phyloP scores from a whole-genome alignment of 64 coral and sea anemone species.

The Dendrophyllia cribrosa region DNA sequence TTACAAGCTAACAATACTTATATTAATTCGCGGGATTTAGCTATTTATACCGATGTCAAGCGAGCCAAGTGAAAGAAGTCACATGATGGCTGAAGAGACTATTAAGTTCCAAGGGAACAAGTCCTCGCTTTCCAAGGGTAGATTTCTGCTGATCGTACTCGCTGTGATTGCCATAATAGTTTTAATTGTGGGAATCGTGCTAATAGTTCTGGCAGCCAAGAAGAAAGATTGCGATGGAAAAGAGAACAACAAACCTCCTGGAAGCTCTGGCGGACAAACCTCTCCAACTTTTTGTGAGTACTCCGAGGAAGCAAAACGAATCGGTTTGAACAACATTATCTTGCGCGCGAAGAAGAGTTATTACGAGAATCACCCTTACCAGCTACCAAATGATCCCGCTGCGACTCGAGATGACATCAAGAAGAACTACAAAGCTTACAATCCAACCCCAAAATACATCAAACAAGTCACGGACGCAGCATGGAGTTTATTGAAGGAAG shows the following conservation, averaged over 20 bases:
- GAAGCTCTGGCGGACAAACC: background rate
- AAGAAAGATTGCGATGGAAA: background rate
- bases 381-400: slow-evolving; percentile 45
- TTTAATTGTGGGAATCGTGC: slow-evolving; percentile 16
- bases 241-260: background rate
- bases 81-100: background rate
- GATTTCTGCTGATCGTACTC: background rate
- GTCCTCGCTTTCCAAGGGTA: background rate
- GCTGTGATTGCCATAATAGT: background rate
- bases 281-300: slow-evolving; percentile 29
- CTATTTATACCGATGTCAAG: too few relatives aligned
- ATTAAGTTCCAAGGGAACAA: background rate
- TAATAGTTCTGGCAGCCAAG: slow-evolving; percentile 7
- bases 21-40: too few relatives aligned
- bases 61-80: background rate
- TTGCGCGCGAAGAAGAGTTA: slow-evolving; percentile 14
- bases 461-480: slow-evolving; percentile 70
- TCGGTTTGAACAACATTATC: background rate
- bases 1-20: too few relatives aligned
- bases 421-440: slow-evolving; percentile 68
- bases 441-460: slow-evolving; percentile 56
- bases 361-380: slow-evolving; percentile 38
- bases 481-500: slow-evolving; percentile 36
- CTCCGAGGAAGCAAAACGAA: slow-evolving; percentile 59
- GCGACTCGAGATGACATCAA: slow-evolving; percentile 22